Evolutionary conservation across 2,113 vertebrate species (phyloP).

Genomic region (Labeo catla): DNA sequence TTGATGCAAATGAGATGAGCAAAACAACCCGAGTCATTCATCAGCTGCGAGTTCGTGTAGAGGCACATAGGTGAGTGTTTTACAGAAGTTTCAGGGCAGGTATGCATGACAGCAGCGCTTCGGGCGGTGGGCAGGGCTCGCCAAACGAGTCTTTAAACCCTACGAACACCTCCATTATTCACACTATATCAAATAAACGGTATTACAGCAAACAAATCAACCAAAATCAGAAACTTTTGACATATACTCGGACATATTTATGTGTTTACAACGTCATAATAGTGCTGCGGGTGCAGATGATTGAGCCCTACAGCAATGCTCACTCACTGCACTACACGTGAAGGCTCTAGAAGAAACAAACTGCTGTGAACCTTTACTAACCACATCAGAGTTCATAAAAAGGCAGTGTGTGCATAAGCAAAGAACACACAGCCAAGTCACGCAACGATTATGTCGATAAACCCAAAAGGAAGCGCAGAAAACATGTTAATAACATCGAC

Average conservation of each 20-base stretch:
- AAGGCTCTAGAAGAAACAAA: neutral
- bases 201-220: neutral
- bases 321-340: neutral
- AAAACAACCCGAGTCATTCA: neutral
- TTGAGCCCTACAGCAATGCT: constrained; percentile 22
- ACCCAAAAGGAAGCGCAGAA: neutral
- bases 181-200: neutral
- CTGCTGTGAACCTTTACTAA: neutral
- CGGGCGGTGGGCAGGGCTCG: constrained; percentile 68
- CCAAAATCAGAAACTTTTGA: neutral
- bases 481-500: constrained; percentile 36
- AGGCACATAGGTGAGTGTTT: neutral
- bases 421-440: neutral
- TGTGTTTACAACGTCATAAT: neutral
- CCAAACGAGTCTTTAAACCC: constrained; percentile 26
- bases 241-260: neutral
- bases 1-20: neutral
- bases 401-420: neutral
- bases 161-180: constrained; percentile 34
- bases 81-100: constrained; percentile 14
- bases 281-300: constrained; percentile 1
- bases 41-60: neutral
- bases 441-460: neutral
- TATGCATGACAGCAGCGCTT: constrained; percentile 56
- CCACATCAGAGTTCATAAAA: neutral